These are phyloP conservation scores for Urocynchramus pylzowi DNA, from an alignment of 2,113 vertebrate genomes.

Conservation along the genomic window DNA sequence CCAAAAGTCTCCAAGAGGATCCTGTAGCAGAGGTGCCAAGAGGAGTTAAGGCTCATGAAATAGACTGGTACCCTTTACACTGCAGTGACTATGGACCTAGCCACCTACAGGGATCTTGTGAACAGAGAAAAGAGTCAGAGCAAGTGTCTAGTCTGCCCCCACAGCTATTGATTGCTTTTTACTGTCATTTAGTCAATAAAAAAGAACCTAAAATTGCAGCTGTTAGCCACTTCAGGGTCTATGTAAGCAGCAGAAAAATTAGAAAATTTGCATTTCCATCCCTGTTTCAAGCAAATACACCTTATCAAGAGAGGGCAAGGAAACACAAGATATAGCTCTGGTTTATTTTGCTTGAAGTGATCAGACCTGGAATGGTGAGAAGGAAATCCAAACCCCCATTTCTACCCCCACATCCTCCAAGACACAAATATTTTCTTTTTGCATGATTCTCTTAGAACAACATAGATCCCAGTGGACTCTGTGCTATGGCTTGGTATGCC, in stretches of 20 bases:
- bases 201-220: not conserved
- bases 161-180: not conserved
- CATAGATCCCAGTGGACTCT: not conserved
- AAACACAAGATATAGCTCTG: not conserved
- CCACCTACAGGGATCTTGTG: not conserved
- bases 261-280: not conserved
- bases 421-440: not conserved
- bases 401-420: not conserved
- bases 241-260: not conserved
- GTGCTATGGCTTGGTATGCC: not conserved
- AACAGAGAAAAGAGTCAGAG: not conserved
- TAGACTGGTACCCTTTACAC: not conserved
- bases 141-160: not conserved
- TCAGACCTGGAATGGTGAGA: not conserved
- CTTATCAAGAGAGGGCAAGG: not conserved
- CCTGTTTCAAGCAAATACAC: not conserved
- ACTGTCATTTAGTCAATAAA: not conserved
- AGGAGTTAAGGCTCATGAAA: not conserved
- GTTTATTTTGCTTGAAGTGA: not conserved
- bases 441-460: not conserved
- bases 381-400: not conserved
- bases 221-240: not conserved
- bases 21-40: not conserved
- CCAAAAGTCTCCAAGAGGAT: not conserved
- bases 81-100: not conserved